Evolutionary conservation across 2,888 invertebrate species (phyloP), one percentile per base, ranked within the genome.

Genomic region (Dusona sp.): DNA sequence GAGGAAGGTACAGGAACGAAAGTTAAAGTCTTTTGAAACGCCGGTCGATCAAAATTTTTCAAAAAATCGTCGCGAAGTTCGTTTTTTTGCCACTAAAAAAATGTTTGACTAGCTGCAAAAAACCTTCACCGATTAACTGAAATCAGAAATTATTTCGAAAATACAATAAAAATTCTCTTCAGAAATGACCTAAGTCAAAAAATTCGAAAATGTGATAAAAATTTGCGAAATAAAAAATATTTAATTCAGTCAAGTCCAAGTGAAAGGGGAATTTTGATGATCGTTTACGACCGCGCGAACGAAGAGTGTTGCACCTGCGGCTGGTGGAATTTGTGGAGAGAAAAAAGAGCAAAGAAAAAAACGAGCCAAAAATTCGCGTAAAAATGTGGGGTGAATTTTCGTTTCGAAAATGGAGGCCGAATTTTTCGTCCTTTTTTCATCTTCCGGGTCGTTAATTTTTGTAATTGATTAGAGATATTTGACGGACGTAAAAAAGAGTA

Each of bases 1-100:
- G 90, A 89, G 89, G 92, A 90, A 91, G 92, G 93, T 91, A 90
- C 88, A 81, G 81, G 83, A 80, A 84, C 87, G 86, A 79, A 78
- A 84, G 88, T 74, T 84, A 82, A 74, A 57, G 29, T 77, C 48
- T 38, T 38, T 25, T 19, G 54, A 73, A 33, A 81, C 48, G 48
- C 80, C 80, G 80, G 80, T 64, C 51, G 79, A 57, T 67, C 77
- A 29, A 45, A n/a, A 7, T 38, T 11, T 16, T 61, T 7, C 0
- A 3, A 38, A 61, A 61, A 8, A 11, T 7, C 9, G 3, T 68
- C 33, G 57, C 22, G 36, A 29, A n/a, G 19, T n/a, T 25, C 16
- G 9, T 4, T 19, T 61, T 57, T 42, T 45, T 11, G 3, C 36
- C 6, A 25, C 9, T 11, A 25, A 22, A 75, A 42, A 42, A 68